Evolutionary conservation across 1,140 invertebrate genomes (phyloP), one percentile per base, ranked within the genome.

Genomic region (Aphelinus certus): DNA sequence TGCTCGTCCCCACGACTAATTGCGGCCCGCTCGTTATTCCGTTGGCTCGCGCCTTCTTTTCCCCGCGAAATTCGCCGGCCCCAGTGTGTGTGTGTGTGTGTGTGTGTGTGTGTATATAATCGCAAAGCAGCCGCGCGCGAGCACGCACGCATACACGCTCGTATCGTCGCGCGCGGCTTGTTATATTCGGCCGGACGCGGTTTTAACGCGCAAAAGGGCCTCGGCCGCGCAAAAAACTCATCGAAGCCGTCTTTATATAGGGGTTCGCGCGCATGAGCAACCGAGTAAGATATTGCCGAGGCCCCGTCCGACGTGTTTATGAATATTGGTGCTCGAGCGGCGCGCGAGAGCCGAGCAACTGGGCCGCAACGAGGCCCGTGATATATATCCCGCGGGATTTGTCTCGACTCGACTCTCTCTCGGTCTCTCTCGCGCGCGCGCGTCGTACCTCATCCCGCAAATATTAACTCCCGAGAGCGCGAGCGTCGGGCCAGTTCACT

Each of bases 371-470:
- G 60, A 51, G 46, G 42, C 51, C 64, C 63, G 67, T 72, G 69
- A 75, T 71, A 74, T 71, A 76, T 76, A 87, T 84, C 4, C 26
- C 9, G 9, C 51, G 87, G 87, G 87, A 88, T 88, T 88, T 87
- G 87, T 88, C 87, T 87, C 81, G 80, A 80, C 78, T 83, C 60
- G 57, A 26, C 26, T 26, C 26, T 26, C 26, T 26, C 26, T 26
- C 26, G 26, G 26, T 26, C 26, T 26, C 26, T 26, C 26, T 26
- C 26, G 26, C 26, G 26, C 26, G 62, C 53, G 83, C 83, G 79
- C 85, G 84, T 87, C 87, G 86, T 88, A 84, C 85, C 83, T 88
- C 87, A 88, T 85, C 82, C 82, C 85, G 86, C 86, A 87, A 88
- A 88, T 88, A 88, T 88, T 88, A 88, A 88, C 86, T 86, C 85